Evolutionary conservation across 2,797 vertebrate genomes (phyloP), one percentile per base, ranked within the genome.

Genomic region (Pseudomugil tenellus): DNA sequence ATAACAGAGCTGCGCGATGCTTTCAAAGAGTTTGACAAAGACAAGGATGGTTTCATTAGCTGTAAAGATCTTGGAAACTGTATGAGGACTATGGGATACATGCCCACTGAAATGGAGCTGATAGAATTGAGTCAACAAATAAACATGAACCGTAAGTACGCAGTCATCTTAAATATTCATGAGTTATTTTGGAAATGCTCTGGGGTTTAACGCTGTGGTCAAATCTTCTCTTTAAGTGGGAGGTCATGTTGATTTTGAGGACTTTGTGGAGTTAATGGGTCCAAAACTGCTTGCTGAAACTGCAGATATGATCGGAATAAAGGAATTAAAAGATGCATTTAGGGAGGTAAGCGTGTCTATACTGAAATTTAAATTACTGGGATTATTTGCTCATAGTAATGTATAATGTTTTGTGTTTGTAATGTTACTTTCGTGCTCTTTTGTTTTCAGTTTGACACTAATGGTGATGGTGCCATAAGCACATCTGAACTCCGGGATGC

Each of bases 51-150:
- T 28, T 99, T 96, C 78, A 99, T 99, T 90, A 96, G 97, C 94
- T 99, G 97, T 89, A 96, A 97, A 83, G 98, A 98, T 86, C 93
- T 99, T 72, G 97, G 97, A 25, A 97, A 98, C 90, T 99, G 98
- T 80, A 99, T 99, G 98, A 94, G 97, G 56, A 98, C 98, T 12
- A 99, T 99, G 98, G 97, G 97, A 73, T 99, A 96, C 93, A 98
- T 98, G 97, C 97, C 97, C 34, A 99, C 97, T 0, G 97, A 99
- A 85, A 99, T 99, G 98, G 97, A 99, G 83, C 94, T 99, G 60
- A 98, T 99, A 5, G 97, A 99, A 73, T 92, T 99, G 35, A 98
- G 97, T 80, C 97, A 99, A 85, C 97, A 97, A 90, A 98, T 99
- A 89, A 99, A 98, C 92, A 99, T 99, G 98, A 99, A 98, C 90